Evolutionary conservation across 2,797 vertebrate species (phyloP), one percentile per base, ranked within the genome.

Genomic region (Jordanella pulchra): DNA sequence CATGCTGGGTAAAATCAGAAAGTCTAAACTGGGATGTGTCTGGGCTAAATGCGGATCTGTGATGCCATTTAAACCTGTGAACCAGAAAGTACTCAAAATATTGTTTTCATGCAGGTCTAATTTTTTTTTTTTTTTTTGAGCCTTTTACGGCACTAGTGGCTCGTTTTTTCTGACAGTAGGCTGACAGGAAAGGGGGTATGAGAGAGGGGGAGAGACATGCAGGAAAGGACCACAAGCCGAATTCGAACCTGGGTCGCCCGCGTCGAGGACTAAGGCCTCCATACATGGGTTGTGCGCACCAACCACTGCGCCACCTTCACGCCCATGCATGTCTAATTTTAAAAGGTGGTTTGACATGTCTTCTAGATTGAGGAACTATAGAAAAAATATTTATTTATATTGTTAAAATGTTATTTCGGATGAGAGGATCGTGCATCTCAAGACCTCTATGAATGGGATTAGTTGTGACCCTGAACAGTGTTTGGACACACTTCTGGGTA

Each of bases 401-500:
- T 53, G 65, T 45, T 50, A 35, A 18, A 45, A 35, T 54, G 28
- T 42, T 42, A 64, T 65, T 75, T 75, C n/a, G 10, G 18, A n/a
- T n/a, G 21, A 55, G 48, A 67, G 25, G 65, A 15, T 54, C 47
- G 32, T 60, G 64, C 51, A 48, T 77, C 48, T 64, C 23, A 61
- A 25, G 35, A 58, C 27, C 18, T 1, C 48, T 50, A 54, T 85
- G 79, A 87, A 83, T 76, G 76, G 78, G 45, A 81, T 14, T 70
- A 55, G 60, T 83, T 90, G 74, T 86, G 73, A 71, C 35, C 30
- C 54, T 56, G 18, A 75, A 83, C 73, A 80, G 74, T 77, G 73
- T 83, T 87, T 85, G 0, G 79, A 75, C 78, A 82, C 79, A 71
- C 67, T 78, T 89, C 77, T 75, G 47, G 69, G 74, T 39, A 35